phyloP scores from a whole-genome alignment of 2,888 invertebrate genomes.

The Enchytraeus crypticus region DNA sequence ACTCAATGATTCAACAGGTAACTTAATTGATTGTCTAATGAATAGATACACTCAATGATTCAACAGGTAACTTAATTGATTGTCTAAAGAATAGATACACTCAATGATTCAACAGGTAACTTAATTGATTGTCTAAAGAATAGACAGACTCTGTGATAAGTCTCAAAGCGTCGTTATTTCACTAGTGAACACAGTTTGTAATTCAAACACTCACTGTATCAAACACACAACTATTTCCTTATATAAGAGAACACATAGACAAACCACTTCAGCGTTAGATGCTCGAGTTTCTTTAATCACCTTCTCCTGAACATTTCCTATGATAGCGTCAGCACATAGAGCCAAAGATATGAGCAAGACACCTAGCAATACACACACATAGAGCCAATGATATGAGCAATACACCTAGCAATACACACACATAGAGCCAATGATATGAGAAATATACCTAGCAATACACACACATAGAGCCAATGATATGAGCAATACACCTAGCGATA shows the following conservation, averaged over 20 bases:
- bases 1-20: too few relatives aligned
- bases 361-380: slow-evolving; percentile 38
- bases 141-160: too few relatives aligned
- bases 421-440: slow-evolving; percentile 64
- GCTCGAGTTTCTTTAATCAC: slow-evolving; percentile 76
- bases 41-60: too few relatives aligned
- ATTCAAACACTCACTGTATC: too few relatives aligned
- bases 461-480: slow-evolving; percentile 63
- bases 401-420: slow-evolving; percentile 44
- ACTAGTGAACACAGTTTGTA: too few relatives aligned
- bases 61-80: too few relatives aligned
- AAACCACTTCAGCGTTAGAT: slow-evolving; percentile 75
- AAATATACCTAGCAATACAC: slow-evolving; percentile 46
- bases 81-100: too few relatives aligned
- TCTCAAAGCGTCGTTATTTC: too few relatives aligned
- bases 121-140: too few relatives aligned
- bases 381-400: slow-evolving; percentile 64
- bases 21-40: too few relatives aligned
- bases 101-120: too few relatives aligned
- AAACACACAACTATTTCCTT: neutral
- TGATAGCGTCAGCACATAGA: slow-evolving; percentile 82
- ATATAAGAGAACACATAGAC: slow-evolving; percentile 7
- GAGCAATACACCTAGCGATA: slow-evolving; percentile 48
- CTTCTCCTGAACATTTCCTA: slow-evolving; percentile 94
- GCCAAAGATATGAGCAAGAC: slow-evolving; percentile 61